Evolutionary conservation across 2,888 invertebrate genomes (phyloP).

Genomic region (Plagodis dolabraria): DNA sequence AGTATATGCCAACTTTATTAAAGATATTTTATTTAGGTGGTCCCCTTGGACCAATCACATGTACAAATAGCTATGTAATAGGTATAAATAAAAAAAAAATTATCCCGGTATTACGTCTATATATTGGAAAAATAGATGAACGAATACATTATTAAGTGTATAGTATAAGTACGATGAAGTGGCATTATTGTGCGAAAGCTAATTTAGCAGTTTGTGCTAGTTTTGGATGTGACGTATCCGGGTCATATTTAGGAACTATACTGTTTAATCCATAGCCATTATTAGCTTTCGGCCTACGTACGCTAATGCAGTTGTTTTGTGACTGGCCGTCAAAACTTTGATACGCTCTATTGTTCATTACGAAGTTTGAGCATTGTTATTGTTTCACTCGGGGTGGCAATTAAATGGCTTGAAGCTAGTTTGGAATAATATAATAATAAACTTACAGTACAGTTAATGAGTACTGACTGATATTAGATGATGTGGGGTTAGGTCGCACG

Average conservation of each 20-base stretch:
- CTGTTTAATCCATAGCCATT: not conserved
- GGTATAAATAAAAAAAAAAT: not conserved
- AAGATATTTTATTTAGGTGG: too few relatives aligned
- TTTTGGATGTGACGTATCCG: slow-evolving; percentile 20
- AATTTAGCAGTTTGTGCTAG: slow-evolving; percentile 21
- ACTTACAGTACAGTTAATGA: too few relatives aligned
- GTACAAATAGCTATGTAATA: too few relatives aligned
- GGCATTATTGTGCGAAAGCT: slow-evolving; percentile 14
- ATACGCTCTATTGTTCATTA: slow-evolving; percentile 7
- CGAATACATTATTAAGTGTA: not conserved
- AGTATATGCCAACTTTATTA: too few relatives aligned
- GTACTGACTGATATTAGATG: too few relatives aligned
- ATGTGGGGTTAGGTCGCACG: too few relatives aligned
- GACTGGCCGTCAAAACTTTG: slow-evolving; percentile 20
- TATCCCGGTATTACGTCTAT: not conserved
- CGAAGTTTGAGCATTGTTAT: slow-evolving; percentile 11
- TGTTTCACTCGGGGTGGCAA: slow-evolving; percentile 15
- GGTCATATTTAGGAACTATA: slow-evolving; percentile 12
- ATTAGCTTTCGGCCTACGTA: slow-evolving; percentile 10
- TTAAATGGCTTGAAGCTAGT: slow-evolving; percentile 3
- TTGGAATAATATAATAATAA: too few relatives aligned
- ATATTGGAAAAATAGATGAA: not conserved
- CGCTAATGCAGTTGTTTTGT: slow-evolving; percentile 23
- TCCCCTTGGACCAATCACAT: too few relatives aligned
- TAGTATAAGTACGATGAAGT: slow-evolving; percentile 7